Evolutionary conservation across 2,797 vertebrate genomes (phyloP), one percentile per base, ranked within the genome.

Genomic region (Chelonia mydas): DNA sequence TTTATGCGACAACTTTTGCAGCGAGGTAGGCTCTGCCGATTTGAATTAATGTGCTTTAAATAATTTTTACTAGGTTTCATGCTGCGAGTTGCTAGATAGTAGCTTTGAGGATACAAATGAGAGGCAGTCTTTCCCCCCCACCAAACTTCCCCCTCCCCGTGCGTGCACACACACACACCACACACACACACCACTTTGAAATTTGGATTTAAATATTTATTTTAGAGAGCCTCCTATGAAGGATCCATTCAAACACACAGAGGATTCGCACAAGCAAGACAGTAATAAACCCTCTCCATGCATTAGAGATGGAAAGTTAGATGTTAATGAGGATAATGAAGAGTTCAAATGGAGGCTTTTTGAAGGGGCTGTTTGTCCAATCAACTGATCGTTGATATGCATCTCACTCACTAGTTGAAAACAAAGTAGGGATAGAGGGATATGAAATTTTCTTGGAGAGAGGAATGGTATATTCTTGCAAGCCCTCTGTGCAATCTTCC

Each of bases 41-140:
- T 97, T 98, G 81, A 97, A 97, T 96, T 94, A 96, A 95, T 91
- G 55, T 93, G 84, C 53, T 95, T 97, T 96, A 96, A 95, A 89
- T 96, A 97, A 94, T 95, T 98, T 98, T 97, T 94, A 94, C 95
- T 84, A 86, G 85, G 79, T 97, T 97, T 96, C 89, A 92, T 95
- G 91, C 87, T 92, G 49, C 92, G 93, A 96, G 93, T 92, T 92
- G 49, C 87, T 96, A 97, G 93, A 84, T 84, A 92, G 41, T 93
- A 93, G 82, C 87, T 93, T 96, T 94, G 91, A 86, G 87, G 93
- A 79, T 11, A 37, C 86, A 94, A 91, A 95, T 96, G 86, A 95
- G 88, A 92, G 17, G 7, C 57, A 81, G 7, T 50, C 16, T 85
- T 92, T 53, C 33, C 23, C 23, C 3, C 27, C 47, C 19, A 28